A percentile compares a stretch with the other conserved stretches of the same genome.
Conservation (phyloP, 2,888 invertebrate species). For the Plagiodera versicolora region DNA sequence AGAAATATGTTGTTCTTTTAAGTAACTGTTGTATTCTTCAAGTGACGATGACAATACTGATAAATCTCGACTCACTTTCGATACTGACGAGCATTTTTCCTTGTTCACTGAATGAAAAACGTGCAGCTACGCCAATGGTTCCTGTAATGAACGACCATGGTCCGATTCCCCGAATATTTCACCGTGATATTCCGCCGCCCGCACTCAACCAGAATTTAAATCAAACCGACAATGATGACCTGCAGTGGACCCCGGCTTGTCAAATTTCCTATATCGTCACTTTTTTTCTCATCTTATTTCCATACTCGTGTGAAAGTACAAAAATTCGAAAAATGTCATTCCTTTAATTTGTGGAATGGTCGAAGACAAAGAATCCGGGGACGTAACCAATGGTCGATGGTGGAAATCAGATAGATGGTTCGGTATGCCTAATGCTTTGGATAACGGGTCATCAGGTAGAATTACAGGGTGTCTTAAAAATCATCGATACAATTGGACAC, state of each 20-base stretch:
- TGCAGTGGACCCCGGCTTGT: slow-evolving; percentile 28
- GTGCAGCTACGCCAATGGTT: slow-evolving; percentile 28
- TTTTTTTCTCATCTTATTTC: slow-evolving; percentile 24
- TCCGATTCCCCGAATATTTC: slow-evolving; percentile 35
- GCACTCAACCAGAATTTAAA: slow-evolving; percentile 47
- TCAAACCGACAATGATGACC: slow-evolving; percentile 39
- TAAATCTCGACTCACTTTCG: too few relatives aligned
- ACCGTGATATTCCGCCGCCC: slow-evolving; percentile 43
- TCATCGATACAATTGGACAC: too few relatives aligned
- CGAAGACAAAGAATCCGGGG: slow-evolving; percentile 25
- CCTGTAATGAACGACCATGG: slow-evolving; percentile 29
- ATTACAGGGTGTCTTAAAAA: too few relatives aligned
- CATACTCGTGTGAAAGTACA: slow-evolving; percentile 38
- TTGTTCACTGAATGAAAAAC: too few relatives aligned
- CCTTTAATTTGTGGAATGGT: slow-evolving; percentile 30
- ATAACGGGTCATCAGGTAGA: slow-evolving; percentile 1
- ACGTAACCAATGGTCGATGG: slow-evolving; percentile 17
- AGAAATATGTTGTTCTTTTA: too few relatives aligned
- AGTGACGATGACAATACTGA: too few relatives aligned
- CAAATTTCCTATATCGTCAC: slow-evolving; percentile 32
- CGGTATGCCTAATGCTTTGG: slow-evolving; percentile 19
- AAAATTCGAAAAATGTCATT: slow-evolving; percentile 35
- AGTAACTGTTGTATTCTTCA: too few relatives aligned
- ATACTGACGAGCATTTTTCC: too few relatives aligned
- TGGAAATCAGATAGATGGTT: slow-evolving; percentile 22